A percentile compares a stretch with the other conserved stretches of the same genome.
Conservation (phyloP, 2,113 vertebrate genomes). For the Calypte anna region DNA sequence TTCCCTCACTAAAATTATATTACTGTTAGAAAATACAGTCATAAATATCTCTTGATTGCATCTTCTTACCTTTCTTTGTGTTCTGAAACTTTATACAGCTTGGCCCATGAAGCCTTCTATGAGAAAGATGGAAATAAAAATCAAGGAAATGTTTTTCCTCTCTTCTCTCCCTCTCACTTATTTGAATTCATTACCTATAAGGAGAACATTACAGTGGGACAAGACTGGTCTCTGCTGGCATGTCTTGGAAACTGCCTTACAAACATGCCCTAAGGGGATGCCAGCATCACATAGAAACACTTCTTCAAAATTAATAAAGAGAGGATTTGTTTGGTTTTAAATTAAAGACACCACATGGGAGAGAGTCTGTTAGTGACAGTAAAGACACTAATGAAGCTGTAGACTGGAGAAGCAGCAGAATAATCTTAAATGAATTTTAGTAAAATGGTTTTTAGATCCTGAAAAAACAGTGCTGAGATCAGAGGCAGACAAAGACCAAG, state of each 20-base stretch:
- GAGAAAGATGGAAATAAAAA: not conserved
- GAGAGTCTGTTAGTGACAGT: not conserved
- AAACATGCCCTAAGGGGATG: not conserved
- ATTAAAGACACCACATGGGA: not conserved
- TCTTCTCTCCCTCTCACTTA: not conserved
- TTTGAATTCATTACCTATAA: not conserved
- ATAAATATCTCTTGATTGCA: not conserved
- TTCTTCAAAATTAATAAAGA: not conserved
- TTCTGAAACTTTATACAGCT: not conserved
- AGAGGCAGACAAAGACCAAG: not conserved
- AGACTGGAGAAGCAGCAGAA: not conserved
- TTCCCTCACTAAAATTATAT: not conserved
- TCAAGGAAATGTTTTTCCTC: not conserved
- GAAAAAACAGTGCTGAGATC: not conserved
- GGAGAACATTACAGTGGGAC: not conserved
- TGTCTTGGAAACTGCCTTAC: not conserved
- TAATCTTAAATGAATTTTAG: not conserved
- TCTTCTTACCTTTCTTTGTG: not conserved
- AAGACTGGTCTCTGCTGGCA: conserved; percentile 47
- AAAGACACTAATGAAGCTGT: not conserved
- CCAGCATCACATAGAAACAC: not conserved
- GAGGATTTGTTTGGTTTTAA: not conserved
- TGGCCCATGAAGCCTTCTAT: not conserved
- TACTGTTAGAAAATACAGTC: not conserved
- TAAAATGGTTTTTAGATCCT: not conserved